A percentile compares a stretch with the other conserved stretches of the same genome.
These are phyloP conservation scores for Watsonalla binaria DNA, from an alignment of 2,888 invertebrate species.

Conservation along the genomic window DNA sequence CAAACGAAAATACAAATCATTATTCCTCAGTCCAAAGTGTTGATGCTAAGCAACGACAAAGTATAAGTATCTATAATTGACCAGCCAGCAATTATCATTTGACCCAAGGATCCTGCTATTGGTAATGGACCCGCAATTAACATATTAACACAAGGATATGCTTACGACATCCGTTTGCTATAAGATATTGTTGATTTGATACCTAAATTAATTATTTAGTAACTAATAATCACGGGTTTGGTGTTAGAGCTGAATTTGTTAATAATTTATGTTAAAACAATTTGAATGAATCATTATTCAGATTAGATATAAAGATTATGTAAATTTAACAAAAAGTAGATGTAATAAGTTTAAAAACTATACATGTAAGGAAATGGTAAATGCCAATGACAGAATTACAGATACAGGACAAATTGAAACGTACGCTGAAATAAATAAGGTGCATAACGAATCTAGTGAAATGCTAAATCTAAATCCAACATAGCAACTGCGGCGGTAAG, in stretches of 20 bases:
- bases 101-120: constrained; percentile 45
- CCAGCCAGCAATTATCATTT: constrained; percentile 31
- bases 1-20: no score
- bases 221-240: no score
- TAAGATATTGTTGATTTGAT: constrained; percentile 18
- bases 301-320: no score
- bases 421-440: background rate
- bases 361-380: no score
- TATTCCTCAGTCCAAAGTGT: no score
- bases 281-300: no score
- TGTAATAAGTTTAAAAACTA: no score
- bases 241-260: no score
- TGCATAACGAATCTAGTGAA: background rate
- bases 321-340: no score
- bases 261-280: no score
- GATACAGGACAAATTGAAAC: background rate
- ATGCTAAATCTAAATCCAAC: constrained; percentile 10
- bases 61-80: constrained; percentile 50
- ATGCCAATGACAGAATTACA: no score
- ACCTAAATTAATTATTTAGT: background rate
- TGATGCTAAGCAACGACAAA: constrained; percentile 14
- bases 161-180: constrained; percentile 41
- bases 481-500: constrained; percentile 9
- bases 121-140: constrained; percentile 48
- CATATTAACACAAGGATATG: constrained; percentile 44